A percentile compares a stretch with the other conserved stretches of the same genome.
Evolutionary conservation across 2,113 vertebrate species (phyloP).

Genomic region (Hystrix brachyura): DNA sequence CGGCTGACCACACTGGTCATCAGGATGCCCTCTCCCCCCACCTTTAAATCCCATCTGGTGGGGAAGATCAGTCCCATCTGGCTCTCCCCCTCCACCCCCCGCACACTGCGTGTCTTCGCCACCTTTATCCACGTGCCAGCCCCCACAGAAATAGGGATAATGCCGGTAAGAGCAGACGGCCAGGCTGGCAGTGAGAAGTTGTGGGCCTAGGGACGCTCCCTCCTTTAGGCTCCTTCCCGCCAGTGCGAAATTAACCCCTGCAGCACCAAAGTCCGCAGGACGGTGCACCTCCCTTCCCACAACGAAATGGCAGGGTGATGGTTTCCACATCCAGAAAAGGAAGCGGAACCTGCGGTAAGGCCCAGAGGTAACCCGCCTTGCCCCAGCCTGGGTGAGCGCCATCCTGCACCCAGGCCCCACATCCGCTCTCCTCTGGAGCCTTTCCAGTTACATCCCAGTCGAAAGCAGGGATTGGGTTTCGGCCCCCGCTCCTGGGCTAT

Average conservation of each 20-base stretch:
- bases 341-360: slow-evolving; percentile 79
- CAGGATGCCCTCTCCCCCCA: slow-evolving; percentile 46
- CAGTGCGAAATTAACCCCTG: slow-evolving; percentile 59
- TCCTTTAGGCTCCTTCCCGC: not conserved
- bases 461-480: slow-evolving; percentile 78
- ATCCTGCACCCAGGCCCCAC: not conserved
- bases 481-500: slow-evolving; percentile 72
- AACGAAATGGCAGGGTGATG: slow-evolving; percentile 63
- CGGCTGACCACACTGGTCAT: not conserved
- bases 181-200: not conserved
- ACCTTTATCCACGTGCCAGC: slow-evolving; percentile 43
- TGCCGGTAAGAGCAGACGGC: not conserved
- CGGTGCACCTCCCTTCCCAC: not conserved
- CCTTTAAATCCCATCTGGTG: slow-evolving; percentile 72
- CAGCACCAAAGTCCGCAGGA: slow-evolving; percentile 24
- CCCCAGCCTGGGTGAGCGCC: not conserved
- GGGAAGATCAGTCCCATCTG: slow-evolving; percentile 68
- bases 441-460: slow-evolving; percentile 74
- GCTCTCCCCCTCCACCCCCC: slow-evolving; percentile 62
- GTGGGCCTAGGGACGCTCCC: not conserved
- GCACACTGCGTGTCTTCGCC: slow-evolving; percentile 50
- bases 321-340: slow-evolving; percentile 76
- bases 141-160: slow-evolving; percentile 33
- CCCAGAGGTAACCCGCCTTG: slow-evolving; percentile 47
- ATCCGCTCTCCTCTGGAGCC: slow-evolving; percentile 46